Conservation (phyloP, 2,113 vertebrate genomes). For the Elanoides forficatus region DNA sequence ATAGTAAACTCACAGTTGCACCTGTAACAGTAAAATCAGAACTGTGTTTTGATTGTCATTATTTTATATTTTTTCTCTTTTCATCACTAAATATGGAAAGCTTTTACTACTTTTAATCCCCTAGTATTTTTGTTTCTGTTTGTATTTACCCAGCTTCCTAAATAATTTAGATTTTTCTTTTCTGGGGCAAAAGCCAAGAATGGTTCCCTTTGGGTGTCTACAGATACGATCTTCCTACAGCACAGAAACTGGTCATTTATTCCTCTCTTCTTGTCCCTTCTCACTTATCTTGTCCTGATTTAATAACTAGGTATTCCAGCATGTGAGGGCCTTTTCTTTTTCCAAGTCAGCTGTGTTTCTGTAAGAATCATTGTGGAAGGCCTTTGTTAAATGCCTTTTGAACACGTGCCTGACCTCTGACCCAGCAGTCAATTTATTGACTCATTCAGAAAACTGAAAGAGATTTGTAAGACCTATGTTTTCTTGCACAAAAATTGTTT, state of each 20-base stretch:
- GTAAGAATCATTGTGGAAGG: background rate
- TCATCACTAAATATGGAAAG: background rate
- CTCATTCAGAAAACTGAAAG: background rate
- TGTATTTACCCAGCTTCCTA: background rate
- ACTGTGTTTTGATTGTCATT: background rate
- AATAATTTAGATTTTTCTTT: background rate
- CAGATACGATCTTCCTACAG: background rate
- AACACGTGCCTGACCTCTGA: background rate
- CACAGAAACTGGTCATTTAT: background rate
- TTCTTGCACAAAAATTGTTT: background rate
- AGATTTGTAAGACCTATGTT: background rate
- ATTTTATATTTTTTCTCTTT: background rate
- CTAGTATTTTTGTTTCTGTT: background rate
- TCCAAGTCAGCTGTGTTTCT: background rate
- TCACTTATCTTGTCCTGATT: background rate
- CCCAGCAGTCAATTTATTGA: background rate
- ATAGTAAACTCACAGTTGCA: background rate
- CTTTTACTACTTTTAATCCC: background rate
- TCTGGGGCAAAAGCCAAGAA: background rate
- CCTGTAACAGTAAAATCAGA: background rate
- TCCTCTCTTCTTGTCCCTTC: background rate
- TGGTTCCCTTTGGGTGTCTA: background rate
- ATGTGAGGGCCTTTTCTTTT: background rate
- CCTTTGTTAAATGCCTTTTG: background rate
- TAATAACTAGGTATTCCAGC: background rate